phyloP scores from a whole-genome alignment of 2,888 invertebrate genomes.

The Megaustenia siamemsis region DNA sequence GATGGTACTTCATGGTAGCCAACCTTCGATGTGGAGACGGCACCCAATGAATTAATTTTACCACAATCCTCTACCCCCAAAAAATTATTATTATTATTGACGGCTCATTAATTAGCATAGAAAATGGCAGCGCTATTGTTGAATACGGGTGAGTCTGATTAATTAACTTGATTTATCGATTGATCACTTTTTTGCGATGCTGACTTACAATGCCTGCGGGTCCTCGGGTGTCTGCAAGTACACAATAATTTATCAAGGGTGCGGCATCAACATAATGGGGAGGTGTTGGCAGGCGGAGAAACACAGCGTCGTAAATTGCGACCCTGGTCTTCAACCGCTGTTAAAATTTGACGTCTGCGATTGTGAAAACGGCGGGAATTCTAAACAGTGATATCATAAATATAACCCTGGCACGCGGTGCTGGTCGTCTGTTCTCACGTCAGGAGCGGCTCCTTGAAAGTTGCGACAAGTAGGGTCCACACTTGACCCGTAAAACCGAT shows the following conservation, averaged over 20 bases:
- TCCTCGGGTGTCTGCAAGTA: not conserved
- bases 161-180: constrained; percentile 19
- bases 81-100: too few relatives aligned
- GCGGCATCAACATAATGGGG: not conserved
- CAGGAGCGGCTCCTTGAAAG: not conserved
- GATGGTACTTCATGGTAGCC: too few relatives aligned
- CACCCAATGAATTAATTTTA: too few relatives aligned
- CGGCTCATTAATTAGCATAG: not conserved
- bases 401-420: constrained; percentile 1
- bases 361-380: constrained; percentile 16
- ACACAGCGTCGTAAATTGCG: constrained; percentile 30
- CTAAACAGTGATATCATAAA: constrained; percentile 23
- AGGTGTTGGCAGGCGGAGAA: constrained; percentile 34
- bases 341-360: constrained; percentile 39
- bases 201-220: not conserved
- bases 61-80: too few relatives aligned
- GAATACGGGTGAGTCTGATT: not conserved
- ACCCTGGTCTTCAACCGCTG: not conserved
- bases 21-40: too few relatives aligned
- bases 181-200: not conserved
- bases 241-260: not conserved
- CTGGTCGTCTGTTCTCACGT: not conserved
- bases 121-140: not conserved
- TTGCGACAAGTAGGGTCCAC: not conserved
- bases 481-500: not conserved